Conservation (phyloP, 2,888 invertebrate species). For the Aporophyla nigra region DNA sequence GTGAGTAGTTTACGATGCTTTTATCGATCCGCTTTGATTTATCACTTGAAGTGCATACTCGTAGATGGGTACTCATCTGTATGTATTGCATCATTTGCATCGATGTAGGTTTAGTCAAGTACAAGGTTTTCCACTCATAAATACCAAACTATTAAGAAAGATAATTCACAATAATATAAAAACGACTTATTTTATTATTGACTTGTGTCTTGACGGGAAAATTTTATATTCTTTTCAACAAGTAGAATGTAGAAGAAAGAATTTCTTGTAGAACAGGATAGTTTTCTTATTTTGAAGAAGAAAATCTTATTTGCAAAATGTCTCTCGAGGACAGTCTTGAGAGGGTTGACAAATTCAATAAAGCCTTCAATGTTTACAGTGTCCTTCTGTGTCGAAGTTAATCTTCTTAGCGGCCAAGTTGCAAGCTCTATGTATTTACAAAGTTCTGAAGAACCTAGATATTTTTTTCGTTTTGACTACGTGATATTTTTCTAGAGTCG, state of each 20-base stretch:
- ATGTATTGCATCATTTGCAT: background rate
- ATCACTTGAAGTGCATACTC: slow-evolving; percentile 19
- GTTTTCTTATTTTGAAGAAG: slow-evolving; percentile 13
- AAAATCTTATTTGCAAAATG: slow-evolving; percentile 64
- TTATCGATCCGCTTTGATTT: slow-evolving; percentile 23
- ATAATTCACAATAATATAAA: background rate
- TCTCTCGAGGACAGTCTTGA: slow-evolving; percentile 44
- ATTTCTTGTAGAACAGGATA: slow-evolving; percentile 28
- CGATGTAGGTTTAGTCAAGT: background rate
- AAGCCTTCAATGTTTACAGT: slow-evolving; percentile 44
- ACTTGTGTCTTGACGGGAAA: slow-evolving; percentile 10
- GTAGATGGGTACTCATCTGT: background rate
- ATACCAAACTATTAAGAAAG: background rate
- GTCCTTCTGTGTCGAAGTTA: slow-evolving; percentile 42
- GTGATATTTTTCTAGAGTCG: slow-evolving; percentile 32
- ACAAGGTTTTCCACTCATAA: background rate
- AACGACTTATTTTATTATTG: background rate
- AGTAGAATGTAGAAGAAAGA: background rate
- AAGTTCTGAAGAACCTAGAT: slow-evolving; percentile 30
- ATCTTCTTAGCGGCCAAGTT: slow-evolving; percentile 33
- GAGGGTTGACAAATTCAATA: slow-evolving; percentile 50
- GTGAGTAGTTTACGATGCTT: slow-evolving; percentile 19
- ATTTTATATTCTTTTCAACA: background rate
- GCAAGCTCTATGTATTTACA: slow-evolving; percentile 31
- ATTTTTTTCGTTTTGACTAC: slow-evolving; percentile 35